phyloP scores from a whole-genome alignment of 2,113 vertebrate species.

The Amphiprion ocellaris region DNA sequence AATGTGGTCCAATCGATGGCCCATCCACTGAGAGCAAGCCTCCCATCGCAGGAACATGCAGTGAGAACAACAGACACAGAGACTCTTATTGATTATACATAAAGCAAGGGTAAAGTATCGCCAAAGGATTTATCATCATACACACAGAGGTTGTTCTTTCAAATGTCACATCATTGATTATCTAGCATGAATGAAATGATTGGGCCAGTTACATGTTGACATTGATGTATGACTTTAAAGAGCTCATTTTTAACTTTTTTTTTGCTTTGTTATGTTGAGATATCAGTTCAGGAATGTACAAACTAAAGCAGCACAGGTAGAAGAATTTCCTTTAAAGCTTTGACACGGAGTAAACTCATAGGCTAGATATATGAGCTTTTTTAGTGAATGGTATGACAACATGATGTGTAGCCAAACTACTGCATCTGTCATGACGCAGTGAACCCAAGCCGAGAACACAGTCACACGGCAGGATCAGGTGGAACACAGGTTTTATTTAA shows the following conservation, averaged over 20 bases:
- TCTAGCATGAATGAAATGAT: not conserved
- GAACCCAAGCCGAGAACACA: no score
- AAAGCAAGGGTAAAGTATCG: not conserved
- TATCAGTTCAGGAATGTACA: no score
- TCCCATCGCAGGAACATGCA: not conserved
- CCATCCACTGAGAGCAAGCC: conserved; percentile 19
- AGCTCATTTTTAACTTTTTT: no score
- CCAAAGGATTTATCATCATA: not conserved
- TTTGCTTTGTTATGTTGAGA: not conserved
- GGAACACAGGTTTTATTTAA: no score
- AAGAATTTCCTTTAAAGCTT: no score
- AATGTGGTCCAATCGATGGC: conserved; percentile 42
- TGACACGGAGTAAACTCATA: no score
- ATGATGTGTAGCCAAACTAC: no score
- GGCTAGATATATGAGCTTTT: no score
- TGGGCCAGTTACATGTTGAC: not conserved
- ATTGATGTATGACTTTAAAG: not conserved
- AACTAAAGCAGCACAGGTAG: no score
- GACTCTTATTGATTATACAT: conserved; percentile 20
- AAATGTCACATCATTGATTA: conserved; percentile 12
- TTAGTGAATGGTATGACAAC: no score
- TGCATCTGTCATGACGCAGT: no score
- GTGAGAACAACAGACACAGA: not conserved
- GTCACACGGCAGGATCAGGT: no score
- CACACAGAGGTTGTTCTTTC: not conserved